Evolutionary conservation across 2,888 invertebrate genomes (phyloP).

Genomic region (Bombylius discolor): DNA sequence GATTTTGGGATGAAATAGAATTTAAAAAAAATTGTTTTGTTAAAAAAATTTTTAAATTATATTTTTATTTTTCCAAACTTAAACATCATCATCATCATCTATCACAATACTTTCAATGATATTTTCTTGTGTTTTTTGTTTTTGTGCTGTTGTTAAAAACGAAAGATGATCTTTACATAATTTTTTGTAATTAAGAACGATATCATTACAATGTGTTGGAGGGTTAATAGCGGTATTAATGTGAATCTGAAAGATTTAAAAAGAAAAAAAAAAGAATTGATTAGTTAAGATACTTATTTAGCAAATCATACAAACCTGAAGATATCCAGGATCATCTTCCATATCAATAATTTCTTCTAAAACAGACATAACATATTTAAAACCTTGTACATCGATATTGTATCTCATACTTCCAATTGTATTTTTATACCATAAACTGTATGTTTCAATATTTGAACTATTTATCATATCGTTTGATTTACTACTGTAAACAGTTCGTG

Average conservation of each 20-base stretch:
- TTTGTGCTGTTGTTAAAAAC: neutral
- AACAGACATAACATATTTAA: conserved; percentile 22
- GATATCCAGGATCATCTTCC: conserved; percentile 25
- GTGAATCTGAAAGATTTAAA: conserved; percentile 22
- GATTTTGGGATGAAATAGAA: neutral
- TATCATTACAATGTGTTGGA: conserved; percentile 24
- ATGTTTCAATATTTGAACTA: conserved; percentile 1
- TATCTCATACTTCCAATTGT: conserved; percentile 32
- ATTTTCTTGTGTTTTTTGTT: neutral
- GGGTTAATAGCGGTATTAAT: conserved; percentile 27
- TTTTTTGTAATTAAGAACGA: conserved; percentile 28
- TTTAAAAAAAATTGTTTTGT: neutral
- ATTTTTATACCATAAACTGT: conserved; percentile 28
- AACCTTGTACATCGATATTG: conserved; percentile 21
- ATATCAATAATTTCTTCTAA: conserved; percentile 23
- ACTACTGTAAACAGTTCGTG: conserved; percentile 20
- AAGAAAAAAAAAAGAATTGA: neutral
- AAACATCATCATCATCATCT: neutral
- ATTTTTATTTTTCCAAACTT: neutral
- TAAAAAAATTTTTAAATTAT: neutral
- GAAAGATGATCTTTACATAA: conserved; percentile 17
- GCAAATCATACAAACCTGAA: conserved; percentile 22
- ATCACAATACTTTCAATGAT: conserved; percentile 7
- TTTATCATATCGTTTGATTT: neutral
- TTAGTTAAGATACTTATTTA: neutral